Evolutionary conservation across 2,113 vertebrate species (phyloP).

Genomic region (Lepisosteus osseus): DNA sequence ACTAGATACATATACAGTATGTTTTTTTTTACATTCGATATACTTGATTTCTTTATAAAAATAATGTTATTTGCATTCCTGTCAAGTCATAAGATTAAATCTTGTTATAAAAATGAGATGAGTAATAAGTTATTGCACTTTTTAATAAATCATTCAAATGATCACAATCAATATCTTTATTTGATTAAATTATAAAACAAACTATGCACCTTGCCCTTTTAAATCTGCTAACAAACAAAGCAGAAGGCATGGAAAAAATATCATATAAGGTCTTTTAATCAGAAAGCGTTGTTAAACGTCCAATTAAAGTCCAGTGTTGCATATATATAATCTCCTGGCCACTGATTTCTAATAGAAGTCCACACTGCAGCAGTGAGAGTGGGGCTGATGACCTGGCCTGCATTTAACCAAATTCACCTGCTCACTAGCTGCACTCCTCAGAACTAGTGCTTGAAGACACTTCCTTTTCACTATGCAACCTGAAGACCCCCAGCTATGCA

Average conservation of each 20-base stretch:
- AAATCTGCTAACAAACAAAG: slow-evolving; percentile 30
- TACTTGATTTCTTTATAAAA: slow-evolving; percentile 61
- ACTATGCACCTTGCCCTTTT: slow-evolving; percentile 36
- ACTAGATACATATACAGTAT: slow-evolving; percentile 8
- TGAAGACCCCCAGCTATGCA: too few relatives aligned
- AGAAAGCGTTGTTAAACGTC: too few relatives aligned
- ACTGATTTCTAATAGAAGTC: too few relatives aligned
- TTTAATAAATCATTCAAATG: slow-evolving; percentile 40
- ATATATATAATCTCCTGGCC: too few relatives aligned
- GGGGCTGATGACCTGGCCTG: too few relatives aligned
- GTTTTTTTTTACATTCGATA: slow-evolving; percentile 42
- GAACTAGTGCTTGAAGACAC: too few relatives aligned
- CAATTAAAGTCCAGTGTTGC: too few relatives aligned
- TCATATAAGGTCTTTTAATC: neutral
- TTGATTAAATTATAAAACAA: slow-evolving; percentile 50
- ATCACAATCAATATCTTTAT: slow-evolving; percentile 29
- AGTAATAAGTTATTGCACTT: slow-evolving; percentile 63
- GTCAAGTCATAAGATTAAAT: slow-evolving; percentile 48
- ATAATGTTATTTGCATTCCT: slow-evolving; percentile 60
- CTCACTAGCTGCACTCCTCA: too few relatives aligned
- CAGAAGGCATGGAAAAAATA: slow-evolving; percentile 4
- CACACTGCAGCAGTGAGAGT: too few relatives aligned
- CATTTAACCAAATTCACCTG: too few relatives aligned
- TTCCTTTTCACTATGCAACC: too few relatives aligned
- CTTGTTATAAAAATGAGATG: slow-evolving; percentile 57